phyloP scores from a whole-genome alignment of 2,797 vertebrate genomes.

The Pseudochirops corinnae region DNA sequence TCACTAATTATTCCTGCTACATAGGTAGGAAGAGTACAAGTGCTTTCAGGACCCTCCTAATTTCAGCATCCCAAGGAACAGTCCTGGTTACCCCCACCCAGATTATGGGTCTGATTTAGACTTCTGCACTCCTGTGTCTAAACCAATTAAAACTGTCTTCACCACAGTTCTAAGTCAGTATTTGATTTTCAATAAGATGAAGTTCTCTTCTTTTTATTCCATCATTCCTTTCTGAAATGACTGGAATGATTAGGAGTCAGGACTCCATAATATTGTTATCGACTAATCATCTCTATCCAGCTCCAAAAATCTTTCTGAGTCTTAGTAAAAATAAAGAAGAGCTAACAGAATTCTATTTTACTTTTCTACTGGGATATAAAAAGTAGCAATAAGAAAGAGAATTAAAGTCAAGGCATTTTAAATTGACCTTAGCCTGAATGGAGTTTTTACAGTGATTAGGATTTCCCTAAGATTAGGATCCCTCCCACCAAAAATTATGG shows the following conservation, averaged over 20 bases:
- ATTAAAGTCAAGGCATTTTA: neutral
- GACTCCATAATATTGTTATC: neutral
- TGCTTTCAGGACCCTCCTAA: neutral
- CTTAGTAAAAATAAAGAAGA: neutral
- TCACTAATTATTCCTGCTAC: neutral
- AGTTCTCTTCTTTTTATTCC: neutral
- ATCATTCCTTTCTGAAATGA: neutral
- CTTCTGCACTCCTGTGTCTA: neutral
- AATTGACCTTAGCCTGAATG: neutral
- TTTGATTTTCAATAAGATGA: neutral
- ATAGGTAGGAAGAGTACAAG: neutral
- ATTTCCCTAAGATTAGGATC: neutral
- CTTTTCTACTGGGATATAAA: neutral
- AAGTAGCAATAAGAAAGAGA: neutral
- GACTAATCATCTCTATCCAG: neutral
- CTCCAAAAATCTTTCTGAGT: neutral
- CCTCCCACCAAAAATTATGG: neutral
- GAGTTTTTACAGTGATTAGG: too few relatives aligned
- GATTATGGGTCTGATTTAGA: neutral
- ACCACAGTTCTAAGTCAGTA: neutral
- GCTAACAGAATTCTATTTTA: neutral
- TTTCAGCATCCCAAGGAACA: neutral
- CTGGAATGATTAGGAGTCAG: neutral
- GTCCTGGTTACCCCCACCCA: neutral
- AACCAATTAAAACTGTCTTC: neutral